Evolutionary conservation across 1,140 invertebrate species (phyloP), one percentile per base, ranked within the genome.

Genomic region (Scaptomyza graminum): DNA sequence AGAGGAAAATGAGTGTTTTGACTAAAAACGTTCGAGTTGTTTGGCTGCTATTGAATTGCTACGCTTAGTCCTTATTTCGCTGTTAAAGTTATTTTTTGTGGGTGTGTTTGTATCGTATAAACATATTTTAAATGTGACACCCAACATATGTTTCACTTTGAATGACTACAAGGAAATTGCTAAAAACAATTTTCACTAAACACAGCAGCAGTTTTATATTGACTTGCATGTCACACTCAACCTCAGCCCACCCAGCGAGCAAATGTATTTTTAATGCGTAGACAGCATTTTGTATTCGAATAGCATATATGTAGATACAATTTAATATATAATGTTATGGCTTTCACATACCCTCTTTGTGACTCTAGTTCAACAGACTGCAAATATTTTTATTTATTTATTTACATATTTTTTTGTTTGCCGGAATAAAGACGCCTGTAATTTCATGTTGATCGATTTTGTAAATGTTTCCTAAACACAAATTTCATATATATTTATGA

Each of bases 91-190:
- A 1, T 22, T 22, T 22, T 22, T 22, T 9, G 31, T 34, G 31
- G 0, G 28, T 28, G 28, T 28, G 22, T 31, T 4, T 22, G 5
- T 47, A 62, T 60, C 49, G 69, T 65, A 68, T 76, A 68, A 44
- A 67, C 47, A 68, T 73, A 83, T 83, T 83, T 83, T 79, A 74
- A 55, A 63, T 76, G 75, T 84, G 79, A 83, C 79, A 79, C 79
- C 66, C 79, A 79, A 79, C 79, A 83, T 83, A 83, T 83, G 79
- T 84, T 83, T 75, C 66, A 84, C 74, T 83, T 72, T 83, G 66
- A 83, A 83, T 83, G 79, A 83, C 74, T 83, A 69, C 79, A 79
- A 49, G 75, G 63, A 79, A 75, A 83, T 84, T 79, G 71, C 68
- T 46, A 54, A 63, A 63, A 83, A 71, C 79, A 75, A 83, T 83